Base-by-base conservation (phyloP, 2,888 invertebrate species). In the Laothoe populi region DNA sequence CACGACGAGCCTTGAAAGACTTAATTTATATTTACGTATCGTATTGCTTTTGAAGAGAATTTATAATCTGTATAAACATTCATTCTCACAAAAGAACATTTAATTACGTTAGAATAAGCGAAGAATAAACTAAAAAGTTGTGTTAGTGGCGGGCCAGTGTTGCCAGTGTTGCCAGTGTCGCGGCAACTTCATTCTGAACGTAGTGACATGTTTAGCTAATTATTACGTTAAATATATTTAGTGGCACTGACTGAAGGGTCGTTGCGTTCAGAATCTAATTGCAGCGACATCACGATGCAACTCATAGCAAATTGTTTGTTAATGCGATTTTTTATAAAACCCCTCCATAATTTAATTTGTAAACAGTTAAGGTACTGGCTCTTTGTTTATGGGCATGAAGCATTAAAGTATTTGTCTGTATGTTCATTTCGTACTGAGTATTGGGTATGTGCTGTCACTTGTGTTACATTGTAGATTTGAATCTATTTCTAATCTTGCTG, bases 331-430 rank as follows among this genome's bases (percentile, higher is more conserved):
- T 83, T 87, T 85, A 82, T 82, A 82, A 79, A 76, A 70, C 72
- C 67, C 67, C 70, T 68, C 69, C 46, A 66, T 69, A 68, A 70
- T 57, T 77, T 82, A 79, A 79, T 84, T 82, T 78, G 78, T 79
- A 80, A 81, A 80, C 79, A 79, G 82, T 80, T 84, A 86, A 79
- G 85, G 81, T 87, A 84, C 82, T 74, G 73, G 75, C 75, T 75
- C 78, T 78, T 83, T 78, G 77, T 83, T 84, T 81, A 77, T 74
- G 46, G 70, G 82, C 90, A 90, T 91, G 91, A 91, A 91, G 91
- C 91, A 90, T 90, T 82, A 90, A 91, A 91, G 91, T 91, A 90
- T 90, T 88, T 82, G 79, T 78, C 73, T 70, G 70, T 61, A 23
- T 59, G 66, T 65, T 74, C 63, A 63, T 73, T 79, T 78, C 64